These are phyloP conservation scores for Mustela nigripes DNA, from an alignment of 2,113 vertebrate species.

Conservation along the genomic window DNA sequence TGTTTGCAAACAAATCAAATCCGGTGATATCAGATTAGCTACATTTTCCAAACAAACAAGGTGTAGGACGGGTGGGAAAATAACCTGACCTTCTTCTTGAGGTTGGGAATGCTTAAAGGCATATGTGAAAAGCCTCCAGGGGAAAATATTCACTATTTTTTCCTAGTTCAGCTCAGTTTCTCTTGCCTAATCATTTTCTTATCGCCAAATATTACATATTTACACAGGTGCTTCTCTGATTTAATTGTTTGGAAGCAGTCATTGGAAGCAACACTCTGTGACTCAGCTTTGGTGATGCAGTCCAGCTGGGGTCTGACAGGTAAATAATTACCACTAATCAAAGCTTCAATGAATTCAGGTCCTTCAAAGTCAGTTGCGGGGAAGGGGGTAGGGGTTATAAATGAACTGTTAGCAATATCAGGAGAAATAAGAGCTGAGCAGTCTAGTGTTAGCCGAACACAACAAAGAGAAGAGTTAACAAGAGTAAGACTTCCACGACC, in stretches of 20 bases:
- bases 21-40: conserved; percentile 2
- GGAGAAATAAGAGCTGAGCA: conserved; percentile 53
- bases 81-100: conserved; percentile 47
- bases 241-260: conserved; percentile 72
- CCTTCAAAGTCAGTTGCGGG: conserved; percentile 70
- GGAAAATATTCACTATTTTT: conserved; percentile 31
- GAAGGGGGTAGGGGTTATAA: conserved; percentile 56
- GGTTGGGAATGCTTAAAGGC: background rate
- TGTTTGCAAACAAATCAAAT: background rate
- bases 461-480: conserved; percentile 18
- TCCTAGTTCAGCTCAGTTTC: conserved; percentile 42
- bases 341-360: conserved; percentile 78
- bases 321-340: conserved; percentile 81
- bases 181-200: conserved; percentile 76
- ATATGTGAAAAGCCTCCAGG: background rate
- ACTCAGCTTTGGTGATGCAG: conserved; percentile 34
- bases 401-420: conserved; percentile 69
- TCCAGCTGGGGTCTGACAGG: conserved; percentile 78
- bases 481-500: background rate
- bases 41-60: conserved; percentile 59
- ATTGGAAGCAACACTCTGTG: conserved; percentile 3
- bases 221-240: conserved; percentile 79
- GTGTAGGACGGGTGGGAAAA: conserved; percentile 12
- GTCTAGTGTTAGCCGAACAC: background rate
- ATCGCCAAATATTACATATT: conserved; percentile 72